Evolutionary conservation across 2,113 vertebrate genomes (phyloP).

Genomic region (Oreochromis spilurus): DNA sequence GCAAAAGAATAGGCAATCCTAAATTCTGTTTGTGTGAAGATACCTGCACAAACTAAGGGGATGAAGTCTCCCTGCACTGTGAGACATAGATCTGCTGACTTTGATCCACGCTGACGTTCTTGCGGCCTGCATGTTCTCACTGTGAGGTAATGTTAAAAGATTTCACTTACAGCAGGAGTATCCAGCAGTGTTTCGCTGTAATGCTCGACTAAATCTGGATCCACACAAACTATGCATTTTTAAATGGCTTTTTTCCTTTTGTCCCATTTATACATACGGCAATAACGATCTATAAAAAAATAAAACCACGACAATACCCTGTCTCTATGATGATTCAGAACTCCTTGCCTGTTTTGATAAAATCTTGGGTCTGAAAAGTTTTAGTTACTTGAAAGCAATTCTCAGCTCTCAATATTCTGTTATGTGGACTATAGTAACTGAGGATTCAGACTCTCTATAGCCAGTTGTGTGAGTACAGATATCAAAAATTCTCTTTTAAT

Average conservation of each 20-base stretch:
- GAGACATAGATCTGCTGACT: background rate
- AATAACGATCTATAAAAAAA: background rate
- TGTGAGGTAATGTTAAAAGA: background rate
- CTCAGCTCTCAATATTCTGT: conserved; percentile 6
- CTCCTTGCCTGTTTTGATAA: conserved; percentile 27
- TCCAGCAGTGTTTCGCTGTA: background rate
- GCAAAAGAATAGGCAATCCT: background rate
- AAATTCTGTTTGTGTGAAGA: background rate
- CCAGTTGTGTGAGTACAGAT: conserved; percentile 20
- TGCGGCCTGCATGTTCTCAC: background rate
- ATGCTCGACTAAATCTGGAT: background rate
- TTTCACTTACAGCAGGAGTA: background rate
- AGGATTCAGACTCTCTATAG: conserved; percentile 14
- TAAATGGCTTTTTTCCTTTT: background rate
- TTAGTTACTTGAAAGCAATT: conserved; percentile 45
- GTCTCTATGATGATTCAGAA: conserved; percentile 30
- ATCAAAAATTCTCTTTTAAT: conserved; percentile 66
- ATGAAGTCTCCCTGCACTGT: background rate
- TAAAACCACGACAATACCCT: conserved; percentile 6
- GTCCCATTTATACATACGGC: background rate
- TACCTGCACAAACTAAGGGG: background rate
- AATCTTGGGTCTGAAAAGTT: conserved; percentile 19
- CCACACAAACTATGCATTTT: background rate
- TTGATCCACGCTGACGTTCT: background rate
- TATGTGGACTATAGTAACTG: conserved; percentile 26